Base-by-base conservation (phyloP, 2,797 vertebrate genomes). In the Salarias fasciatus region DNA sequence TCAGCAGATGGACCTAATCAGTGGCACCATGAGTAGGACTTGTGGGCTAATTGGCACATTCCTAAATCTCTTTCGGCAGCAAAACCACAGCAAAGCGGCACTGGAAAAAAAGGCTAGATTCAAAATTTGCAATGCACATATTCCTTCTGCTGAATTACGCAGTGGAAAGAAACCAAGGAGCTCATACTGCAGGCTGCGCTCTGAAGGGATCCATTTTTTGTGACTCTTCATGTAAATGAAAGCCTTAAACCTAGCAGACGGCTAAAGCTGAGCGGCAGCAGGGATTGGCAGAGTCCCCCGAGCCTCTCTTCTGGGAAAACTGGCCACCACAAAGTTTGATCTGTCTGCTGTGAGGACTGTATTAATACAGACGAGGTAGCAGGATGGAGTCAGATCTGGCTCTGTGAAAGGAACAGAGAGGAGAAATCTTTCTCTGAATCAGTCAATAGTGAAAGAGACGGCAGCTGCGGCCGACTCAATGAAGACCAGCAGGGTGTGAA, bases 401-500 rank as follows among this genome's bases (percentile, higher is more conserved):
- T 72, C 46, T 45, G 50, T 61, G 53, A 2, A 11, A 52, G 48
- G 11, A 43, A 55, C 51, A 48, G 8, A 15, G 36, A 28, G 36
- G 43, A 69, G 56, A 79, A 86, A 80, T 80, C 61, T 24, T 31
- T 18, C 13, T 54, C 77, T 72, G 67, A 72, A 73, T 80, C 72
- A 77, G 58, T 83, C 53, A 35, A 9, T 9, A 9, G 76, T 42
- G 72, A 71, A 79, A 52, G 76, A 42, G 71, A 71, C 0, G 35
- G 13, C 70, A 42, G 46, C 69, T 72, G 76, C 11, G 56, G 72
- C 68, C 7, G 63, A 81, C 71, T 72, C 84, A 79, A 86, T 75
- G 80, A 89, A 87, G 74, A 69, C 63, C 79, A 82, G 78, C 67
- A 61, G 69, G 72, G 77, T 73, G 73, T 78, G 77, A 88, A 77